A percentile compares a stretch with the other conserved stretches of the same genome.
Conservation (phyloP, 2,797 vertebrate species). For the Geotrypetes seraphini region DNA sequence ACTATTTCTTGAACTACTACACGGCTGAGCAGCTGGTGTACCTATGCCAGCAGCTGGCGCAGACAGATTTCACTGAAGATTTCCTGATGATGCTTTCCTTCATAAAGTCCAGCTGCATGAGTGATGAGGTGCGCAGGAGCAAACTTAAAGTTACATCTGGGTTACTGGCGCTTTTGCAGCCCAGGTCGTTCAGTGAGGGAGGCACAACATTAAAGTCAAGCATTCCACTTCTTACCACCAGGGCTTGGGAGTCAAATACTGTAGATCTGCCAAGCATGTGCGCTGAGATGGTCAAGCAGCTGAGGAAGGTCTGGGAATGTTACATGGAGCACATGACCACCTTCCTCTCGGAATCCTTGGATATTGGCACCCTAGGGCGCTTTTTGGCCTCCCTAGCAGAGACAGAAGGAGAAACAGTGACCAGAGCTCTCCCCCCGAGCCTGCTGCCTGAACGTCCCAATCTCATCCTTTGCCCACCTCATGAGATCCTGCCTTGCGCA, state of each 20-base stretch:
- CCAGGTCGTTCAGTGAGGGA: fast-evolving
- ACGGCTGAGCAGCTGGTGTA: conserved; percentile 87
- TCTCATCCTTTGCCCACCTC: conserved; percentile 68
- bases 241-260: not conserved
- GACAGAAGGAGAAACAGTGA: conserved; percentile 1
- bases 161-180: not conserved
- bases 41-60: conserved; percentile 63
- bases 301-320: conserved; percentile 57
- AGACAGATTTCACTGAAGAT: conserved; percentile 28
- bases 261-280: not conserved
- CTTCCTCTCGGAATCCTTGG: conserved; percentile 65
- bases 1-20: conserved; percentile 88
- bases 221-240: not conserved
- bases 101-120: conserved; percentile 58
- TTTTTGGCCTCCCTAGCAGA: conserved; percentile 50
- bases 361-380: conserved; percentile 64
- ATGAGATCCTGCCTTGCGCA: conserved; percentile 69
- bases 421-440: conserved; percentile 59
- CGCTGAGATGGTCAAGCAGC: not conserved
- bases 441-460: conserved; percentile 68
- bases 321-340: conserved; percentile 63
- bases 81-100: conserved; percentile 85
- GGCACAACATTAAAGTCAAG: too few species aligned
- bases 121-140: conserved; percentile 36
- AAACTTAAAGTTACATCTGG: too few species aligned